These are phyloP conservation scores for Papilio machaon DNA, from an alignment of 1,140 invertebrate species.

Conservation along the genomic window DNA sequence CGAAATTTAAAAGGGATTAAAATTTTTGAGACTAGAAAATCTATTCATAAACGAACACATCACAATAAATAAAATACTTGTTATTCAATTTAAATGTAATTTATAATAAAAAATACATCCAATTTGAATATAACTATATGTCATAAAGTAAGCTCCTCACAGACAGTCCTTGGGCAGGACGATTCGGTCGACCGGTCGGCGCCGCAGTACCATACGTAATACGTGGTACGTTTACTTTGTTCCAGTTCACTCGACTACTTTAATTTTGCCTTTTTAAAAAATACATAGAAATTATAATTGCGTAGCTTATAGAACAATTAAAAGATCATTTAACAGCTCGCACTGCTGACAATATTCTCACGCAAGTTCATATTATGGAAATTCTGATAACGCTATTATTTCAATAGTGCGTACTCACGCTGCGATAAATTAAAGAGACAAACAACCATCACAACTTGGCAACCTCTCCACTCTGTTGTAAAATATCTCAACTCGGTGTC, in stretches of 20 bases:
- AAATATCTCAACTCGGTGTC: too few relatives aligned
- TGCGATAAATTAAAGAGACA: too few relatives aligned
- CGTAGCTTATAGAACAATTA: not conserved
- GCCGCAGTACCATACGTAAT: constrained; percentile 7
- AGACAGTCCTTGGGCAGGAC: constrained; percentile 21
- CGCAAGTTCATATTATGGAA: too few relatives aligned
- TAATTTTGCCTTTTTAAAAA: not conserved
- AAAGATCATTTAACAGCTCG: not conserved
- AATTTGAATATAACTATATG: not conserved
- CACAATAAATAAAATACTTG: not conserved
- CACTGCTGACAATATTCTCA: not conserved
- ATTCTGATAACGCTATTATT: too few relatives aligned
- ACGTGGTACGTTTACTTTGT: not conserved
- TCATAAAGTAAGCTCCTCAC: not conserved
- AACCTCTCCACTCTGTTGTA: too few relatives aligned
- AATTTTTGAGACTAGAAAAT: not conserved
- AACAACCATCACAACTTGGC: too few relatives aligned
- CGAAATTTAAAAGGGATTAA: not conserved
- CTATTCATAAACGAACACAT: not conserved
- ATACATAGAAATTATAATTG: not conserved
- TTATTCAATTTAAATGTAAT: not conserved
- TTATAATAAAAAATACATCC: not conserved
- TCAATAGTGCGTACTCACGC: too few relatives aligned
- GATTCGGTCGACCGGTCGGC: constrained; percentile 16
- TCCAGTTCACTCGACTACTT: constrained; percentile 11